A percentile compares a stretch with the other conserved stretches of the same genome.
phyloP scores from a whole-genome alignment of 1,140 invertebrate species.

The Macrostomum lignano region DNA sequence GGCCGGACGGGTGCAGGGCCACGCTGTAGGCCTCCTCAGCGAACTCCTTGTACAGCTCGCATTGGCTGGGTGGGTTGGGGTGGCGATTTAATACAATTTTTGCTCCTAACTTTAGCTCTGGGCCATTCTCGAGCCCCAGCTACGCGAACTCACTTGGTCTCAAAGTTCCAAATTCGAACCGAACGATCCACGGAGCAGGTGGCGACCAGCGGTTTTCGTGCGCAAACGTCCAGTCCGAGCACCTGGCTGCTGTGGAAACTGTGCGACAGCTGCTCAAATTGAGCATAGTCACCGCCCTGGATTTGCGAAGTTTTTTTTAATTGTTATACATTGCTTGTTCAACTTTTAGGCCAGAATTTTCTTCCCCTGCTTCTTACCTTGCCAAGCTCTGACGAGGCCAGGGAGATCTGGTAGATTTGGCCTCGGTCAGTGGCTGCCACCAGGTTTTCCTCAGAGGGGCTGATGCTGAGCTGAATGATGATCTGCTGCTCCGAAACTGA shows the following conservation, averaged over 20 bases:
- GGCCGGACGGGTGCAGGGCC: constrained; percentile 47
- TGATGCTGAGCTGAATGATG: constrained; percentile 23
- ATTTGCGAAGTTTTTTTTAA: no score
- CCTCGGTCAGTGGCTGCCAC: constrained; percentile 24
- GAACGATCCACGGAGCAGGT: constrained; percentile 52
- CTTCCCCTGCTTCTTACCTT: constrained; percentile 16
- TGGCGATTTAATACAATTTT: no score
- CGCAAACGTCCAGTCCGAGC: constrained; percentile 41
- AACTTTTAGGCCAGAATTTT: no score
- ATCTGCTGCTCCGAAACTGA: no score
- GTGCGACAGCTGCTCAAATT: background rate
- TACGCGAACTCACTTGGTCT: no score
- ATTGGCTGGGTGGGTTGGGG: no score
- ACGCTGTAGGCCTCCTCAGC: constrained; percentile 47
- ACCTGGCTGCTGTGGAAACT: background rate
- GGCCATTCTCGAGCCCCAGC: no score
- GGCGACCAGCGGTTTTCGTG: constrained; percentile 56
- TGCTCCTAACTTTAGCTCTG: no score
- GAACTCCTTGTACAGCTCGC: no score
- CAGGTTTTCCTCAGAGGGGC: constrained; percentile 28
- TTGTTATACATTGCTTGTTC: no score
- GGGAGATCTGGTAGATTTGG: constrained; percentile 24
- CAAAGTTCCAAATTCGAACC: constrained; percentile 61
- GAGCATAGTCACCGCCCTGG: no score
- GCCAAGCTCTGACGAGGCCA: constrained; percentile 26